phyloP scores from a whole-genome alignment of 2,888 invertebrate genomes.

The Drosophila sordidula region DNA sequence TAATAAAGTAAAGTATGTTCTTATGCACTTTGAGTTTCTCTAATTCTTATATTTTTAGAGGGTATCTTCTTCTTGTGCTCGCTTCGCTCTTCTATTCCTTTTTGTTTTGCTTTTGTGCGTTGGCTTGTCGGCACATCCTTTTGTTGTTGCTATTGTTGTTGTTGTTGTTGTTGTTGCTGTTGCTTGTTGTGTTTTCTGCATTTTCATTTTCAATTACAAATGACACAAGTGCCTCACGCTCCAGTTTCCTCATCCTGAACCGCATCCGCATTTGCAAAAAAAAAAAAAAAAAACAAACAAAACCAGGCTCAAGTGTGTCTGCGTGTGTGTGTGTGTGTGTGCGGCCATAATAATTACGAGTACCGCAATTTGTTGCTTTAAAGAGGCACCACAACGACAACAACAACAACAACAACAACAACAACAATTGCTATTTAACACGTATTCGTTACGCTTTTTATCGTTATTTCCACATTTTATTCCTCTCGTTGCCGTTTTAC shows the following conservation, averaged over 20 bases:
- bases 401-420: slow-evolving; percentile 25
- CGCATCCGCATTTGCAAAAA: slow-evolving; percentile 19
- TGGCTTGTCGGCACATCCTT: slow-evolving; percentile 42
- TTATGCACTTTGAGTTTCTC: too few species aligned
- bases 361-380: slow-evolving; percentile 67
- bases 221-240: slow-evolving; percentile 80
- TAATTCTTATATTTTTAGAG: neutral
- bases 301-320: slow-evolving; percentile 31
- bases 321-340: slow-evolving; percentile 31
- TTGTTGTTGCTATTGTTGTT: slow-evolving; percentile 63
- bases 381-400: slow-evolving; percentile 30
- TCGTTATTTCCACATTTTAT: slow-evolving; percentile 3
- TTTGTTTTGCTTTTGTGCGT: slow-evolving; percentile 26
- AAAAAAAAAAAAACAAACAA: neutral
- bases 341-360: slow-evolving; percentile 63
- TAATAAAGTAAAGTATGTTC: too few species aligned
- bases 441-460: slow-evolving; percentile 35
- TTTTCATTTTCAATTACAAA: slow-evolving; percentile 80
- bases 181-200: slow-evolving; percentile 47
- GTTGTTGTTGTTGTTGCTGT: slow-evolving; percentile 51
- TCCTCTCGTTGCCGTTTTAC: neutral
- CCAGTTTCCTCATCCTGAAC: slow-evolving; percentile 54
- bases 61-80: slow-evolving; percentile 1
- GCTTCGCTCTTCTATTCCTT: neutral
- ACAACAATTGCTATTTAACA: slow-evolving; percentile 52